Evolutionary conservation across 2,113 vertebrate genomes (phyloP).

Genomic region (Xiphophorus hellerii): DNA sequence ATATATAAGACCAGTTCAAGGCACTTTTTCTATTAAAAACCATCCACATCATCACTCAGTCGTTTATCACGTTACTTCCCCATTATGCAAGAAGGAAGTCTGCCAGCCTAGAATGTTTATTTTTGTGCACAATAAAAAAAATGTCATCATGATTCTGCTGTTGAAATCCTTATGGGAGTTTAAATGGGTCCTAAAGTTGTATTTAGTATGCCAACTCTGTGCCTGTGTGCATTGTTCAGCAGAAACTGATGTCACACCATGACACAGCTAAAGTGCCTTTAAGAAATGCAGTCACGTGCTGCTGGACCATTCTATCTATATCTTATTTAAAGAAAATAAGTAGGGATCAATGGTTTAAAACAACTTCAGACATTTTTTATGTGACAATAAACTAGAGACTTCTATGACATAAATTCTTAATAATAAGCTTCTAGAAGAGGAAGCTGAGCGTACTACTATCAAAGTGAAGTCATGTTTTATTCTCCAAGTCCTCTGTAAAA

Average conservation of each 20-base stretch:
- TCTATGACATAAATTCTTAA: too few relatives aligned
- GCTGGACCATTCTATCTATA: neutral
- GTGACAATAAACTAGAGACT: neutral
- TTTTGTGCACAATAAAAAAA: neutral
- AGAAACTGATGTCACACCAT: conserved; percentile 11
- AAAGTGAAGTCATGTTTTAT: conserved; percentile 62
- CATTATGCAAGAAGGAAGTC: neutral
- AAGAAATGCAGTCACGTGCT: neutral
- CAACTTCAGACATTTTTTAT: neutral
- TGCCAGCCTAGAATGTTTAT: neutral
- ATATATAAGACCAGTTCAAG: neutral
- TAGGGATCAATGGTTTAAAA: neutral
- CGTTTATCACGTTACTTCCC: neutral
- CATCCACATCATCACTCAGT: neutral
- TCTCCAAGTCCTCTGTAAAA: conserved; percentile 21
- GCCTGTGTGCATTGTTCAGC: conserved; percentile 41
- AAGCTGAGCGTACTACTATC: conserved; percentile 22
- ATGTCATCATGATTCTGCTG: conserved; percentile 5
- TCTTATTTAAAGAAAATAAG: neutral
- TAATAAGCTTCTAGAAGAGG: conserved; percentile 7
- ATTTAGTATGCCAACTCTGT: conserved; percentile 22
- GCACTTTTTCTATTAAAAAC: neutral
- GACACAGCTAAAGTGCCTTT: neutral
- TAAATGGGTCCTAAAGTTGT: conserved; percentile 15
- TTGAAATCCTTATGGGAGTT: conserved; percentile 12